Conservation (phyloP, 2,797 vertebrate species). For the Apodemus agrarius region DNA sequence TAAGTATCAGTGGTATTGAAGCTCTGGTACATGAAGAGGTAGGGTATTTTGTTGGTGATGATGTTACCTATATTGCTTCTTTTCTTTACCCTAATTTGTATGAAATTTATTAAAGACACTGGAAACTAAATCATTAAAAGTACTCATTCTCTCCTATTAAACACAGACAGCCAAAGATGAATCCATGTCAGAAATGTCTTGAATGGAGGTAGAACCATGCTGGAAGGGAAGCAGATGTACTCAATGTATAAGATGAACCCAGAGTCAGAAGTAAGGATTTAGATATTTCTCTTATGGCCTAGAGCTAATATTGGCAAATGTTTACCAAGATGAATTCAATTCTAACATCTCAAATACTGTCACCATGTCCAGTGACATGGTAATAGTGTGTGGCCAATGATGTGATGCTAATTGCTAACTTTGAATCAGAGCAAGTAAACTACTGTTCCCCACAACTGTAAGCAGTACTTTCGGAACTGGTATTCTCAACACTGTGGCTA, state of each 20-base stretch:
- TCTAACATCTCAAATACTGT: constrained; percentile 48
- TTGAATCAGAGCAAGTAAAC: constrained; percentile 7
- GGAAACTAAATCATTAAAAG: constrained; percentile 8
- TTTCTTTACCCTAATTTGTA: constrained; percentile 44
- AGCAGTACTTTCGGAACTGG: constrained; percentile 24
- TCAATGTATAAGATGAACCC: background rate
- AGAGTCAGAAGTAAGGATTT: background rate
- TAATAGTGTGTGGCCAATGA: background rate
- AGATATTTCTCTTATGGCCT: background rate
- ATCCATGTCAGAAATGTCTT: background rate
- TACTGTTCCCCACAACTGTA: background rate
- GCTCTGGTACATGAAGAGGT: constrained; percentile 28
- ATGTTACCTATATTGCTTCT: constrained; percentile 46
- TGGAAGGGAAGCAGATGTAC: background rate
- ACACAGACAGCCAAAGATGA: background rate
- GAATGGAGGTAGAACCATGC: background rate
- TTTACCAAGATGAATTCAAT: constrained; percentile 27
- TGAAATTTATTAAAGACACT: background rate
- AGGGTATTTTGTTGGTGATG: background rate
- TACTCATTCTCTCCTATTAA: background rate
- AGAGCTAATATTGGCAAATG: constrained; percentile 8
- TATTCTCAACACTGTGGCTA: constrained; percentile 51
- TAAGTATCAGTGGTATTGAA: constrained; percentile 45
- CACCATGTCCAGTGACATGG: background rate
- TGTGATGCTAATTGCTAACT: constrained; percentile 1